A percentile compares a stretch with the other conserved stretches of the same genome.
phyloP scores from a whole-genome alignment of 2,113 vertebrate species.

The Halcyon senegalensis region DNA sequence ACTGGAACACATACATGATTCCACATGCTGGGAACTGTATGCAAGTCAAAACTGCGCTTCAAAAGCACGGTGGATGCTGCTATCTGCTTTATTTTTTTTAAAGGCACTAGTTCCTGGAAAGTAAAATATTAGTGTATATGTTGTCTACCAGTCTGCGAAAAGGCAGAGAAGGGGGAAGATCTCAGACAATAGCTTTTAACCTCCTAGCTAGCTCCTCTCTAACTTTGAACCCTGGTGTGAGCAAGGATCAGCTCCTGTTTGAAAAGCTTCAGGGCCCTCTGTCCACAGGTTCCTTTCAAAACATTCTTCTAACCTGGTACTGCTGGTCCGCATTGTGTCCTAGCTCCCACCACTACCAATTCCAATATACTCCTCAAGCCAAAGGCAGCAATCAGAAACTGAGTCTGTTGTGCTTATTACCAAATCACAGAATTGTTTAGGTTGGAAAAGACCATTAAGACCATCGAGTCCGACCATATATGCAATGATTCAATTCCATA shows the following conservation, averaged over 20 bases:
- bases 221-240: constrained; percentile 9
- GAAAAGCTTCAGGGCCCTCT: not conserved
- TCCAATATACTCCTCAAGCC: not conserved
- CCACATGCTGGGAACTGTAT: not conserved
- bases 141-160: not conserved
- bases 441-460: not conserved
- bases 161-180: not conserved
- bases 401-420: not conserved
- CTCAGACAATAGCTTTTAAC: not conserved
- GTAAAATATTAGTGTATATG: not conserved
- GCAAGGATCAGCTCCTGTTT: not conserved
- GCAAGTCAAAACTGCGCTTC: not conserved
- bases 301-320: not conserved
- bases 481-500: not conserved
- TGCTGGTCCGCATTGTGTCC: not conserved
- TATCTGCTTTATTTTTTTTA: not conserved
- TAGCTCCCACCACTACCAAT: not conserved
- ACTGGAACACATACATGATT: not conserved
- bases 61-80: not conserved
- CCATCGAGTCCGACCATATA: not conserved
- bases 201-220: not conserved
- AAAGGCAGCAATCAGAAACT: not conserved
- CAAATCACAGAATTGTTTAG: not conserved
- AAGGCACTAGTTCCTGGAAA: not conserved
- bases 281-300: not conserved